A percentile compares a stretch with the other conserved stretches of the same genome.
Conservation (phyloP, 2,113 vertebrate species). For the Octodon degus region DNA sequence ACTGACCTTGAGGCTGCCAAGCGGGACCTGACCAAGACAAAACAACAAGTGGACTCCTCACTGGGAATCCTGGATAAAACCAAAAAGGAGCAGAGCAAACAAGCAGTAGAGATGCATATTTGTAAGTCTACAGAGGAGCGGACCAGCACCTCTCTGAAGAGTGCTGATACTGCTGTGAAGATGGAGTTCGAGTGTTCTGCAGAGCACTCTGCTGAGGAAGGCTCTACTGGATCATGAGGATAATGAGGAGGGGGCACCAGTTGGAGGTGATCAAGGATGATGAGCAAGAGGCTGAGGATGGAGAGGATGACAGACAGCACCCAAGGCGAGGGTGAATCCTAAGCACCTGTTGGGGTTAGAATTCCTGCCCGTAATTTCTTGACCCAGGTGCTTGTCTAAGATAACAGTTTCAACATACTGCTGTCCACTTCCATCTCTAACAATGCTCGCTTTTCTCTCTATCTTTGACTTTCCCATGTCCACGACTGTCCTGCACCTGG, state of each 20-base stretch:
- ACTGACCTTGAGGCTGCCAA: neutral
- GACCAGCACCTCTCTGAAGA: conserved; percentile 85
- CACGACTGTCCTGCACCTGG: conserved; percentile 75
- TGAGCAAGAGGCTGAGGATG: conserved; percentile 86
- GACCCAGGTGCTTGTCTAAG: conserved; percentile 76
- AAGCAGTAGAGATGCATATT: conserved; percentile 85
- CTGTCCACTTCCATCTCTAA: conserved; percentile 74
- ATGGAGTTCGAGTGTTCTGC: conserved; percentile 85
- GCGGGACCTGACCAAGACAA: neutral
- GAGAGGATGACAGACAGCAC: conserved; percentile 86
- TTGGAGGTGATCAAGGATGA: conserved; percentile 85
- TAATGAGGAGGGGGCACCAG: conserved; percentile 87
- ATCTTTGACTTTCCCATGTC: conserved; percentile 71
- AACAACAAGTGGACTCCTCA: neutral
- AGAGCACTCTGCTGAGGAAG: conserved; percentile 91
- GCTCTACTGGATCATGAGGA: conserved; percentile 90
- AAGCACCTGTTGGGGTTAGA: conserved; percentile 74
- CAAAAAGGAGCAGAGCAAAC: neutral
- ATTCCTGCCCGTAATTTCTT: conserved; percentile 71
- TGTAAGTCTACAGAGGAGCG: conserved; percentile 88
- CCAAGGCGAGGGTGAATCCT: conserved; percentile 86
- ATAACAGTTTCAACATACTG: conserved; percentile 74
- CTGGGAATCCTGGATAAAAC: neutral
- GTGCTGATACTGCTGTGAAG: conserved; percentile 87
- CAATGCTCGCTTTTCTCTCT: conserved; percentile 74